Conservation (phyloP, 1,140 invertebrate genomes). For the Musca domestica region DNA sequence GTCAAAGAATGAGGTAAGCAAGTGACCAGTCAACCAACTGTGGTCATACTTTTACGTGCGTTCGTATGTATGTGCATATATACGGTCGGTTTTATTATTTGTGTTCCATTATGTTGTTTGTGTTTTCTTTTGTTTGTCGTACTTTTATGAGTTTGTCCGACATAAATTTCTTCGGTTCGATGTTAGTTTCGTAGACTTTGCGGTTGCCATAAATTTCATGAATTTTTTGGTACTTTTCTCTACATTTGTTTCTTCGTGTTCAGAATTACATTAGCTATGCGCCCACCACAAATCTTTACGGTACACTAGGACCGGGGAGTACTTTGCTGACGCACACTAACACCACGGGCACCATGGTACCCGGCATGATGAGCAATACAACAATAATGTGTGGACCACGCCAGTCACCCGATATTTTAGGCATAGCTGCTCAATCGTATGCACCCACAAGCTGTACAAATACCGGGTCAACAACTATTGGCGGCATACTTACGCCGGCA, state of each 20-base stretch:
- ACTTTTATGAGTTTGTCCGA: background rate
- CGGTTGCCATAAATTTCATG: constrained; percentile 17
- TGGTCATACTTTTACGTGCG: too few species aligned
- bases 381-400: constrained; percentile 34
- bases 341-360: background rate
- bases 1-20: constrained; percentile 48
- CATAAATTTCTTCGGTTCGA: constrained; percentile 3
- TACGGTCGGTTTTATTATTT: background rate
- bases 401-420: constrained; percentile 49
- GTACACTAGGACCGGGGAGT: constrained; percentile 35
- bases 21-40: background rate
- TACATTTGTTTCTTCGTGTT: background rate
- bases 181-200: constrained; percentile 10
- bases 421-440: constrained; percentile 36
- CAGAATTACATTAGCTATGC: constrained; percentile 49
- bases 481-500: constrained; percentile 41
- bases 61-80: too few species aligned
- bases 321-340: constrained; percentile 26
- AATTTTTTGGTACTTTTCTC: background rate
- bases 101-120: background rate
- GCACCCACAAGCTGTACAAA: constrained; percentile 28
- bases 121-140: background rate
- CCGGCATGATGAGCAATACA: constrained; percentile 36
- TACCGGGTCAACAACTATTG: constrained; percentile 27
- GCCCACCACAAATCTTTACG: constrained; percentile 40